A percentile compares a stretch with the other conserved stretches of the same genome.
Evolutionary conservation across 2,888 invertebrate species (phyloP).

Genomic region (Erebia ligea): DNA sequence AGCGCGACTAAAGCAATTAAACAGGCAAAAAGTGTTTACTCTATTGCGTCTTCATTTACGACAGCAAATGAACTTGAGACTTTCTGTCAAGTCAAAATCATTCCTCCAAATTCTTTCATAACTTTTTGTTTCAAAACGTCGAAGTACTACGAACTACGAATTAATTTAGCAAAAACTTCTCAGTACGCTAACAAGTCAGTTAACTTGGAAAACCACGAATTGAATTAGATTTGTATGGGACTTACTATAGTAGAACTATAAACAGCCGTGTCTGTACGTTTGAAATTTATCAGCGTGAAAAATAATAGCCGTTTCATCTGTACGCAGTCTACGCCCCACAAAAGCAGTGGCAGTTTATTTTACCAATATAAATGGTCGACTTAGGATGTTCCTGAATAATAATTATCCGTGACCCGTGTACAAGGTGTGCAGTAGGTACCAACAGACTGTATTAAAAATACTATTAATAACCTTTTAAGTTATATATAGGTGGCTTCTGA

Average conservation of each 20-base stretch:
- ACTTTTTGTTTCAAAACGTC: slow-evolving; percentile 16
- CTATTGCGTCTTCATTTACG: slow-evolving; percentile 34
- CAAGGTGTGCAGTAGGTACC: too few species aligned
- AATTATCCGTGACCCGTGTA: too few species aligned
- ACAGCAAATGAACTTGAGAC: slow-evolving; percentile 21
- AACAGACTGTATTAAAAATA: too few species aligned
- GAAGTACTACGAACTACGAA: neutral
- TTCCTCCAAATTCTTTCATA: slow-evolving; percentile 19
- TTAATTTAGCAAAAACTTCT: neutral
- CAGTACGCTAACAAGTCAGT: neutral
- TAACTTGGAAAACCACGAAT: slow-evolving; percentile 4
- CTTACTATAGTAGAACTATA: neutral
- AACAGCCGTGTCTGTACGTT: neutral
- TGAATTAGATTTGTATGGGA: neutral
- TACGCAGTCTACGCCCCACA: too few species aligned
- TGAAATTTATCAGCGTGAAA: neutral
- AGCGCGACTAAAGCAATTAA: slow-evolving; percentile 34
- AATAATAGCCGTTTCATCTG: too few species aligned
- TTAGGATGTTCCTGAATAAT: too few species aligned
- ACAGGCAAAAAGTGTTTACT: slow-evolving; percentile 27
- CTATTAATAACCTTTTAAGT: too few species aligned
- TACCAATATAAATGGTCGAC: too few species aligned
- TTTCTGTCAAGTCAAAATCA: slow-evolving; percentile 8
- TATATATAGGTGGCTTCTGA: too few species aligned
- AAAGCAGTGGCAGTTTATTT: too few species aligned